These are phyloP conservation scores for Nyctibius grandis DNA, from an alignment of 2,797 vertebrate genomes.

Conservation along the genomic window DNA sequence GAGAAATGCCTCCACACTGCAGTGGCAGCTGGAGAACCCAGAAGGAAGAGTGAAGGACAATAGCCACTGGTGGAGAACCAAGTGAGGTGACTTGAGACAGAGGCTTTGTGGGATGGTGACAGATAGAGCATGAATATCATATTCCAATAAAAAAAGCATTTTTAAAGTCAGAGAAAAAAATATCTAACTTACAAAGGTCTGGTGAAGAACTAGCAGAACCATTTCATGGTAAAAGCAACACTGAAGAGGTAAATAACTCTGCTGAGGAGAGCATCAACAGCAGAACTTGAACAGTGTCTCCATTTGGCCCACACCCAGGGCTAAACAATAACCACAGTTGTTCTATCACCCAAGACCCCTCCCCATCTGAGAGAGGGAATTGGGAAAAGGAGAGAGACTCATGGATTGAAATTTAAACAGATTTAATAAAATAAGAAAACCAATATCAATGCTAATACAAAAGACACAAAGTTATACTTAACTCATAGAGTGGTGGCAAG, in stretches of 20 bases:
- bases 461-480: too few species aligned
- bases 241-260: background rate
- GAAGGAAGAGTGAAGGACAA: background rate
- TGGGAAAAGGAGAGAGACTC: too few species aligned
- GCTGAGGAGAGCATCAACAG: rapidly evolving
- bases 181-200: background rate
- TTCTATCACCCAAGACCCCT: too few species aligned
- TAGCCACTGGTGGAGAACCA: background rate
- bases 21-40: background rate
- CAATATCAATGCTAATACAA: too few species aligned
- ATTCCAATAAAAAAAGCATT: background rate
- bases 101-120: background rate
- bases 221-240: background rate
- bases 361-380: too few species aligned
- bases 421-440: too few species aligned
- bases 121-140: background rate
- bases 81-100: background rate
- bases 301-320: too few species aligned
- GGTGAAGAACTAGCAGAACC: background rate
- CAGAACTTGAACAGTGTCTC: background rate
- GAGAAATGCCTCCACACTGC: background rate
- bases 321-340: too few species aligned
- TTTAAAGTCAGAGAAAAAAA: background rate
- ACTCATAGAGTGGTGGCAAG: too few species aligned
- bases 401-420: too few species aligned